Evolutionary conservation across 2,797 vertebrate species (phyloP), one percentile per base, ranked within the genome.

Genomic region (Tadarida brasiliensis): DNA sequence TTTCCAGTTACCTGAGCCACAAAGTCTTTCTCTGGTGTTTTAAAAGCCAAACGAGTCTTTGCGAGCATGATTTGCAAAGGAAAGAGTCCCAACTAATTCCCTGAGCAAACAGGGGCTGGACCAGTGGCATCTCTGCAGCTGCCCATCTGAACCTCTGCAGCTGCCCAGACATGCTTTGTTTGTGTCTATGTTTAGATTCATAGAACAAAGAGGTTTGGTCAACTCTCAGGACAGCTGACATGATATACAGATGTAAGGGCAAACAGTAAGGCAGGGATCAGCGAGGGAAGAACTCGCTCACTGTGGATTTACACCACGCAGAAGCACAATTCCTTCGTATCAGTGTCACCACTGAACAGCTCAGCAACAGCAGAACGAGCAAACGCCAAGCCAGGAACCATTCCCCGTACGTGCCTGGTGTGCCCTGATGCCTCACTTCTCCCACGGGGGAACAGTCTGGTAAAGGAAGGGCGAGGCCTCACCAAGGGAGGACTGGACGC

Each of bases 31-130:
- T 67, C 39, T 77, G 56, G 11, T 26, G 71, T 83, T 67, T 49
- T n/a, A 81, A 93, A 59, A 83, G 51, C 30, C 35, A 81, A n/a
- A 85, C 76, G 84, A 94, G 56, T 3, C 61, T 87, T 80, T 71
- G 65, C 39, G 80, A 71, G 80, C 12, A 19, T 78, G 59, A 59
- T 61, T n/a, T 83, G 63, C 12, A 83, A 95, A 73, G 90, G 39
- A 85, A 83, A 93, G 80, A 39, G 70, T 82, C 54, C 71, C 49
- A 90, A 22, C 49, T 19, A 81, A 61, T 54, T 85, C 44, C 26
- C 7, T 28, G 35, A 71, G 59, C 74, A 87, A 74, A 92, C 11
- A 74, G 71, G 24, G 54, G 33, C 80, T 63, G 33, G 30, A 6
- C 68, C 12, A 70, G 22, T 22, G 77, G 59, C 0, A 5, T 35